Percentiles rank a stretch among this genome's conserved stretches.
Conservation (phyloP, 2,113 vertebrate species). For the Paracanthobrama guichenoti region DNA sequence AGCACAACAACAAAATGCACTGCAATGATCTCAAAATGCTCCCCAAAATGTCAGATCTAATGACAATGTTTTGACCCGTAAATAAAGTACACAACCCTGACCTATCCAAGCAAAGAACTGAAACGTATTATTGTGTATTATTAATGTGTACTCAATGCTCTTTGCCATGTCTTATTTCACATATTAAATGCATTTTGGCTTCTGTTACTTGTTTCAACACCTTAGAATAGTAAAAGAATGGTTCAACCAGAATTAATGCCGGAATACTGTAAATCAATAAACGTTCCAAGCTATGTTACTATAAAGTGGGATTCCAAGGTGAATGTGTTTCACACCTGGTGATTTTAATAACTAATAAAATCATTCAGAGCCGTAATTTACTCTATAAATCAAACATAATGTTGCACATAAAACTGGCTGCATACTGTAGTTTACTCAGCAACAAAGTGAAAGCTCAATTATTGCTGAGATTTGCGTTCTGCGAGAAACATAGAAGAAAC, state of each 20-base stretch:
- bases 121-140: slow-evolving; percentile 4
- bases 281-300: background rate
- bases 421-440: slow-evolving; percentile 6
- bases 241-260: background rate
- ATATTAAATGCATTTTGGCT: background rate
- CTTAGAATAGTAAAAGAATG: background rate
- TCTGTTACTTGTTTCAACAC: background rate
- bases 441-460: background rate
- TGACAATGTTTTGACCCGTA: slow-evolving; percentile 4
- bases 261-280: background rate
- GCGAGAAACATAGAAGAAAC: background rate
- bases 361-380: background rate
- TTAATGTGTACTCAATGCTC: background rate
- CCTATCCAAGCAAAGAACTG: background rate
- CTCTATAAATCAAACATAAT: slow-evolving; percentile 2
- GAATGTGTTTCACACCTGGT: background rate
- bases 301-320: background rate
- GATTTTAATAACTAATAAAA: background rate
- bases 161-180: background rate
- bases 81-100: background rate
- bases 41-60: slow-evolving; percentile 29
- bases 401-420: background rate
- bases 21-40: slow-evolving; percentile 20
- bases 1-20: slow-evolving; percentile 3
- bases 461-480: background rate